Percentiles rank a stretch among this genome's conserved stretches.
Evolutionary conservation across 2,113 vertebrate species (phyloP).

Genomic region (Thymallus thymallus): DNA sequence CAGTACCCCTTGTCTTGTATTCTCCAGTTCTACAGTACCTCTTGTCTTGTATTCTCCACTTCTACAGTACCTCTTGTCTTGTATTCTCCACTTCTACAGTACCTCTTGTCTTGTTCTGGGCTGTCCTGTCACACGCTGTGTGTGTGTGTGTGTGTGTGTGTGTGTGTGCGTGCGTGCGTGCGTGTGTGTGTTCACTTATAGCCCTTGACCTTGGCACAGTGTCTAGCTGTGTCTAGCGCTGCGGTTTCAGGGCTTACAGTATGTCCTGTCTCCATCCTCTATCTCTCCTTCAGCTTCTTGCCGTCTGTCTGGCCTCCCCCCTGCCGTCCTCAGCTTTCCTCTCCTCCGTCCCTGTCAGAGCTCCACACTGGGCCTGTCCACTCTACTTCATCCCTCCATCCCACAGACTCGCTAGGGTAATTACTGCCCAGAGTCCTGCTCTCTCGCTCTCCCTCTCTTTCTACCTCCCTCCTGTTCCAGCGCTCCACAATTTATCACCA

Average conservation of each 20-base stretch:
- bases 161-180: conserved; percentile 44
- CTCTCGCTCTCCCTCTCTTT: conserved; percentile 38
- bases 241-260: conserved; percentile 38
- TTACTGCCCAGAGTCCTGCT: conserved; percentile 67
- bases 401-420: conserved; percentile 68
- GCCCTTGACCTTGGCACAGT: conserved; percentile 64
- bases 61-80: not conserved
- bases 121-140: conserved; percentile 53
- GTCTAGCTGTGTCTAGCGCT: conserved; percentile 51
- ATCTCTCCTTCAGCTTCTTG: conserved; percentile 54
- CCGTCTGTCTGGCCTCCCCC: conserved; percentile 29
- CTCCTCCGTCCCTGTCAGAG: conserved; percentile 64
- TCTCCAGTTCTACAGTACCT: not conserved
- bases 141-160: conserved; percentile 51
- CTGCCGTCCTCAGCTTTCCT: conserved; percentile 48
- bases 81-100: conserved; percentile 1
- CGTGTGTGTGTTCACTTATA: conserved; percentile 56
- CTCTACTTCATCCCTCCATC: conserved; percentile 61
- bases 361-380: conserved; percentile 64
- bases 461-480: conserved; percentile 29
- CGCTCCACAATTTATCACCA: conserved; percentile 70
- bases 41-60: conserved; percentile 1
- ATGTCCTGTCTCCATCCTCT: too few relatives aligned
- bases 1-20: not conserved
- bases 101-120: conserved; percentile 21